A percentile compares a stretch with the other conserved stretches of the same genome.
Evolutionary conservation across 2,888 invertebrate species (phyloP).

Genomic region (Tricholauxania praeusta): DNA sequence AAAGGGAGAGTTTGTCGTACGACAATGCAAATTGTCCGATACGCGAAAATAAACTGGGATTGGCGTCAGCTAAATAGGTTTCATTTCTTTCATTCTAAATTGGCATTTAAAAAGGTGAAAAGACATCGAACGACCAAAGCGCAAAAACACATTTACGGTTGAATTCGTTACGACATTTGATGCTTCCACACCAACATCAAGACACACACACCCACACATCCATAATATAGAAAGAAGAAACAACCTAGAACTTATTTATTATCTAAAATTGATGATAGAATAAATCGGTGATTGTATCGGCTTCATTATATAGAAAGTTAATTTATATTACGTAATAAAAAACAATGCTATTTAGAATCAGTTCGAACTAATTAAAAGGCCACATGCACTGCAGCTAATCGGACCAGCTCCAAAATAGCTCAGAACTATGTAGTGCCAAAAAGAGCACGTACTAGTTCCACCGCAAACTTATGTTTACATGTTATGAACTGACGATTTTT

Average conservation of each 20-base stretch:
- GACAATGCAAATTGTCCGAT: conserved; percentile 33
- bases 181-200: conserved; percentile 4
- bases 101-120: conserved; percentile 30
- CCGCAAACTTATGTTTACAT: no score
- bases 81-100: conserved; percentile 15
- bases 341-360: background rate
- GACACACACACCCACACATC: background rate
- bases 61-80: conserved; percentile 44
- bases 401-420: no score
- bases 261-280: background rate
- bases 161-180: conserved; percentile 19
- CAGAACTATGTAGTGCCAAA: no score
- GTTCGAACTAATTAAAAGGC: no score
- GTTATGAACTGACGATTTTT: no score
- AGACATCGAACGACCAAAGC: conserved; percentile 19
- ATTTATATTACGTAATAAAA: conserved; percentile 16
- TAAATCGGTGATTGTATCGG: conserved; percentile 9
- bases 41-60: conserved; percentile 48
- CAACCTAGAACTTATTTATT: conserved; percentile 2
- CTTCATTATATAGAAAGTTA: conserved; percentile 29
- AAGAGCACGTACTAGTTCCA: no score
- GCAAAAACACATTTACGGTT: conserved; percentile 35
- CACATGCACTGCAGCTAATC: no score
- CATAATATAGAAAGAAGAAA: background rate
- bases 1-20: conserved; percentile 59